phyloP scores from a whole-genome alignment of 2,113 vertebrate species.

The Psammodynastes pulverulentus region DNA sequence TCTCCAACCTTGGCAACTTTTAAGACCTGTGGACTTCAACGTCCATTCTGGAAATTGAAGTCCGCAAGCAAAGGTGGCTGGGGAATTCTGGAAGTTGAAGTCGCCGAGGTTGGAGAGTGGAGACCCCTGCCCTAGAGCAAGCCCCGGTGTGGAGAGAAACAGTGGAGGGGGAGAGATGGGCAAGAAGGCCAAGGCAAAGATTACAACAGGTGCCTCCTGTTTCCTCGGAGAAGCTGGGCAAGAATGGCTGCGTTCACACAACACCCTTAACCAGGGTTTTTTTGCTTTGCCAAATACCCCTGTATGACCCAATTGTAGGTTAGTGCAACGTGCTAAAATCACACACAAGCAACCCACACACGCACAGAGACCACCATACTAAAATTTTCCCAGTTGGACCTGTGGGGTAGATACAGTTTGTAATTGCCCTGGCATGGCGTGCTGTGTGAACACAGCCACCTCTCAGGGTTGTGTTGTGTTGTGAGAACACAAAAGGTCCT shows the following conservation, averaged over 20 bases:
- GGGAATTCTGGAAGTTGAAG: no score
- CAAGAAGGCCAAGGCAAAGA: neutral
- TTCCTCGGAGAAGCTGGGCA: neutral
- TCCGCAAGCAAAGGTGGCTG: no score
- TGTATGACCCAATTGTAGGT: neutral
- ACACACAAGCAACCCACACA: neutral
- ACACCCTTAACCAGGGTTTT: neutral
- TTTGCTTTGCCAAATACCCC: neutral
- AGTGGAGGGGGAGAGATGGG: neutral
- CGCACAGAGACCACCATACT: neutral
- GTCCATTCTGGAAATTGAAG: no score
- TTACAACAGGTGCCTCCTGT: neutral
- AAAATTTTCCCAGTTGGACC: neutral
- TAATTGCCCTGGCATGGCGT: neutral
- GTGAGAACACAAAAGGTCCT: neutral
- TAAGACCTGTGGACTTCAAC: no score
- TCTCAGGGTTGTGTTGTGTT: neutral
- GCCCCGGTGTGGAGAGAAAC: neutral
- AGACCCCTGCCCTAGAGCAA: neutral
- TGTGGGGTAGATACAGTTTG: neutral
- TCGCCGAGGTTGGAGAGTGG: no score
- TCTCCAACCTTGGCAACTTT: no score
- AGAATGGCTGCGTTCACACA: neutral
- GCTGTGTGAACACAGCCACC: neutral
- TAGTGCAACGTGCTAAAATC: neutral